A percentile compares a stretch with the other conserved stretches of the same genome.
Conservation (phyloP, 2,888 invertebrate genomes). For the Cheilosia vernalis region DNA sequence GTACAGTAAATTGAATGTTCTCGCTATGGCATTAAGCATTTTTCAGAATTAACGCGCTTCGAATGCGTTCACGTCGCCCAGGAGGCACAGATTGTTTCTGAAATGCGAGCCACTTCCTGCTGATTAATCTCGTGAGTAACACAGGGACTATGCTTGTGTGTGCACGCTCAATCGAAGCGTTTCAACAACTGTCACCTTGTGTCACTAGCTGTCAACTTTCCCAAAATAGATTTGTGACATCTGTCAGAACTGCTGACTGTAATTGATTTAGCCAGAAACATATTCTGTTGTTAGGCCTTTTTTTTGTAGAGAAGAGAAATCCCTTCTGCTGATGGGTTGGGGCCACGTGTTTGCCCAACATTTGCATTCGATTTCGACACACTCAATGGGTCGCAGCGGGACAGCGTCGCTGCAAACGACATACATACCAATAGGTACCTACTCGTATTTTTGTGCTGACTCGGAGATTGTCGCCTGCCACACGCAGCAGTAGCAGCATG, state of each 20-base stretch:
- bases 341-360: conserved; percentile 53
- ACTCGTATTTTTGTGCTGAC: conserved; percentile 3
- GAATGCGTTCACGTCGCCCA: conserved; percentile 40
- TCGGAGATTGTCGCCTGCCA: conserved; percentile 56
- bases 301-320: conserved; percentile 12
- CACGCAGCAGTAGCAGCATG: conserved; percentile 31
- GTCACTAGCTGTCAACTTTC: conserved; percentile 66
- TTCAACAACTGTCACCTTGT: conserved; percentile 73
- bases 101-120: conserved; percentile 72
- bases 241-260: conserved; percentile 60
- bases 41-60: conserved; percentile 53
- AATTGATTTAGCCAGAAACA: conserved; percentile 61
- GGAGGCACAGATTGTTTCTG: conserved; percentile 54
- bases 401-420: conserved; percentile 15
- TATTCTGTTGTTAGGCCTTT: conserved; percentile 14
- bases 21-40: conserved; percentile 66
- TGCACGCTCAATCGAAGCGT: conserved; percentile 61
- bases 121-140: conserved; percentile 49
- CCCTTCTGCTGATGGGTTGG: conserved; percentile 45
- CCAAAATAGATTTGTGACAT: conserved; percentile 64
- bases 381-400: conserved; percentile 45
- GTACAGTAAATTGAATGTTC: conserved; percentile 69
- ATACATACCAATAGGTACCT: too few relatives aligned
- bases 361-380: conserved; percentile 49
- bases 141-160: not conserved